Conservation (phyloP, 2,888 invertebrate species). For the Diogma glabrata region DNA sequence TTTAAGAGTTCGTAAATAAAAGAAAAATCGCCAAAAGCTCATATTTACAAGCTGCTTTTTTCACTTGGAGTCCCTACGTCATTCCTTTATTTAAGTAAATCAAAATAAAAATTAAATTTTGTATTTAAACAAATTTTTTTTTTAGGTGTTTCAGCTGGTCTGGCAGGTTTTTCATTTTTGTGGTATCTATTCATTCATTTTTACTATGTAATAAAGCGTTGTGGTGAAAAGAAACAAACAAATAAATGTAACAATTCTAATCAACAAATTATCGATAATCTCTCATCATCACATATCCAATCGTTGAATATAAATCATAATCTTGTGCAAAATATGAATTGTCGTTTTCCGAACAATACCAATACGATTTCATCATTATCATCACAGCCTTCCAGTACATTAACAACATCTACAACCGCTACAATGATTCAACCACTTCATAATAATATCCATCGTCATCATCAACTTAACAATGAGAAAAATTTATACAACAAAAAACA, state of each 20-base stretch:
- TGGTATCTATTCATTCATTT: constrained; percentile 20
- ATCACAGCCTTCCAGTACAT: not conserved
- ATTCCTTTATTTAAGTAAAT: no score
- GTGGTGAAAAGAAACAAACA: not conserved
- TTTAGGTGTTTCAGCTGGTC: constrained; percentile 19
- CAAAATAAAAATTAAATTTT: no score
- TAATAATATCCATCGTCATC: no score
- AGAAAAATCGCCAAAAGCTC: no score
- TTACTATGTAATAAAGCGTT: constrained; percentile 16
- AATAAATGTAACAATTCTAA: not conserved
- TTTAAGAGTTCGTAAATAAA: no score
- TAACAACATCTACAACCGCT: constrained; percentile 3
- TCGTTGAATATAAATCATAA: no score
- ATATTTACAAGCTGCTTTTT: no score
- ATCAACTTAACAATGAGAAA: no score
- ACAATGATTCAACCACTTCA: not conserved
- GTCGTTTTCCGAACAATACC: not conserved
- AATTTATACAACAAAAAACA: constrained; percentile 19
- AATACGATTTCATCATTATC: constrained; percentile 5
- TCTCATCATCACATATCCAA: not conserved
- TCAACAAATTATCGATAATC: constrained; percentile 1
- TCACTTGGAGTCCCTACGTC: no score
- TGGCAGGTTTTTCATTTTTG: constrained; percentile 19
- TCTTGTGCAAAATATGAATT: not conserved
- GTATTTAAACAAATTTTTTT: no score